Evolutionary conservation across 2,797 vertebrate species (phyloP), one percentile per base, ranked within the genome.

Genomic region (Syndactyla subalaris): DNA sequence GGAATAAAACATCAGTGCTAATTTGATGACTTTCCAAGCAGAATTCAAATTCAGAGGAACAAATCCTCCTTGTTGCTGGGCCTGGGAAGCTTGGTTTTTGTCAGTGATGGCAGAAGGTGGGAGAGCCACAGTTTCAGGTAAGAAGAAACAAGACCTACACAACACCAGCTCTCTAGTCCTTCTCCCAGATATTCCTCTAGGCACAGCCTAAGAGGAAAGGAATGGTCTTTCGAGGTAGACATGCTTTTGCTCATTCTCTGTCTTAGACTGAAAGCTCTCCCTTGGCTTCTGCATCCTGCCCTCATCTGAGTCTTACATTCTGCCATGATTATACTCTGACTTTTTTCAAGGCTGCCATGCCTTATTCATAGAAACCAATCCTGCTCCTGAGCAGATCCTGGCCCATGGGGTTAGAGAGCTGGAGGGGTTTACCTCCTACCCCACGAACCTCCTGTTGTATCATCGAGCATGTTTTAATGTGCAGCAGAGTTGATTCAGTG

Each of bases 11-110:
- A 87, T 83, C 73, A 59, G 46, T 29, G n/a, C 20, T 94, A 93
- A 95, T 92, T 85, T 87, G 82, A 88, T 87, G 77, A 41, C 51
- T 91, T 94, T 94, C 61, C 73, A 93, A 94, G 54, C 17, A 86
- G 51, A 94, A 84, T 67, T 76, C 2, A 1, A 94, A 89, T 91
- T 81, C 66, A 84, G 70, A 94, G 30, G 32, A 92, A 62, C 6
- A 74, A 80, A 91, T 72, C 12, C 46, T 81, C 24, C 46, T 34
- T 70, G 30, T 58, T 85, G 19, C 34, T 0, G 1, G 17, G 32
- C 34, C 45, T 81, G 39, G 34, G 36, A 57, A 78, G n/a, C 58
- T 85, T 81, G 14, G 7, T 39, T 89, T 93, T 61, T 75, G 58
- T 81, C 73, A 49, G 15, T n/a, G 46, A 26, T 38, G 24, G 46